Evolutionary conservation across 2,797 vertebrate genomes (phyloP).

Genomic region (Tangara arthus): DNA sequence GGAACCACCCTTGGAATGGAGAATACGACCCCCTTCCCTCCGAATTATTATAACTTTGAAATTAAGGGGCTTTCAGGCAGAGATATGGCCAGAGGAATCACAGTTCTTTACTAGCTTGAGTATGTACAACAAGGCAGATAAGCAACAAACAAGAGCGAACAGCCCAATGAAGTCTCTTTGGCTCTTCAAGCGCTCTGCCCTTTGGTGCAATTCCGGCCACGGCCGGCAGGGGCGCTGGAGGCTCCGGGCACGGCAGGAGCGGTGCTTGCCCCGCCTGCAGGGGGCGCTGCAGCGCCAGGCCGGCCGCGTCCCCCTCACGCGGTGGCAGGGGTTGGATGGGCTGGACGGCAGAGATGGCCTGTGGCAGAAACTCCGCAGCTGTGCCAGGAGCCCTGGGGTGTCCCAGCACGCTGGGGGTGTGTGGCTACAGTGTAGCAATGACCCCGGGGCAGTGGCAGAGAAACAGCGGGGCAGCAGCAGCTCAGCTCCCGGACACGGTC

Average conservation of each 20-base stretch:
- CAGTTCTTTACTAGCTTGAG: neutral
- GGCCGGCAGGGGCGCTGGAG: neutral
- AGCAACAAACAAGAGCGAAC: accelerated
- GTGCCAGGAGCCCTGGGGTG: accelerated
- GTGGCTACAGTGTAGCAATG: neutral
- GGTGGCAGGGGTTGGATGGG: accelerated
- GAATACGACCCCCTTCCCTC: neutral
- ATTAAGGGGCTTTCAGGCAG: neutral
- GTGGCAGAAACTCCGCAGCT: too few species aligned
- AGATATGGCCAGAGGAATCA: neutral
- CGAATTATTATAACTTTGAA: neutral
- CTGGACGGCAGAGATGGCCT: too few species aligned
- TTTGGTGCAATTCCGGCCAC: accelerated
- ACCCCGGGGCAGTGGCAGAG: too few species aligned
- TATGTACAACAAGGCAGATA: too few species aligned
- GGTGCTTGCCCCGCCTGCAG: accelerated
- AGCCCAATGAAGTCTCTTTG: accelerated
- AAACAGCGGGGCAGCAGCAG: accelerated
- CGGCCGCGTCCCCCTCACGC: neutral
- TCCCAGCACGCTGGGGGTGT: accelerated
- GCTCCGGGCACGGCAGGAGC: accelerated
- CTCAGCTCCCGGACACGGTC: accelerated
- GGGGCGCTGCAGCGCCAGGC: neutral
- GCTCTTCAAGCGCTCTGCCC: accelerated
- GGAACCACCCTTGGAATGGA: neutral